Conservation (phyloP, 2,888 invertebrate species). For the Nyleta sp. region DNA sequence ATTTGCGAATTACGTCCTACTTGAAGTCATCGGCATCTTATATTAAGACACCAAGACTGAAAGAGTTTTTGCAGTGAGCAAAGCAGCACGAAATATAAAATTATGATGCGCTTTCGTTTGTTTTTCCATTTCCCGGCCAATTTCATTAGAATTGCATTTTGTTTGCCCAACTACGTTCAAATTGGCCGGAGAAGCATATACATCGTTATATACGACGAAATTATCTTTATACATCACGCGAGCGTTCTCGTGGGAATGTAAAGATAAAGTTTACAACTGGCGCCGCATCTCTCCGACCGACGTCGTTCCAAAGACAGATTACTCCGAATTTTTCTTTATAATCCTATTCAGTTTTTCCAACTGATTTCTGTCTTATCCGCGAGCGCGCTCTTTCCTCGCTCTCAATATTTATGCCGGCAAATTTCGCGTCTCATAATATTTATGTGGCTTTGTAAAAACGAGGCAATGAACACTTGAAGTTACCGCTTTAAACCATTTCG, state of each 20-base stretch:
- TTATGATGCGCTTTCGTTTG: slow-evolving; percentile 1
- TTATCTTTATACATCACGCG: slow-evolving; percentile 50
- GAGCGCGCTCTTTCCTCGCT: slow-evolving; percentile 8
- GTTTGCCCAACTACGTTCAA: slow-evolving; percentile 24
- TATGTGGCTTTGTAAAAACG: neutral
- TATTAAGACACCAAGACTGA: too few relatives aligned
- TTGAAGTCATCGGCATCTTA: too few relatives aligned
- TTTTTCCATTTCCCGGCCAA: slow-evolving; percentile 8
- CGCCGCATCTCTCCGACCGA: slow-evolving; percentile 17
- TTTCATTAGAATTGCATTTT: slow-evolving; percentile 24
- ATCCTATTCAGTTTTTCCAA: slow-evolving; percentile 30
- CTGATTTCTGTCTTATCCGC: slow-evolving; percentile 33
- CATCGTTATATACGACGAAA: slow-evolving; percentile 19
- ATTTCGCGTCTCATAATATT: slow-evolving; percentile 3
- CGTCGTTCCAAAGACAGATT: slow-evolving; percentile 33
- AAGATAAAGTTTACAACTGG: slow-evolving; percentile 44
- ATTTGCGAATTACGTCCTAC: too few relatives aligned
- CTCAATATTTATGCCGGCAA: slow-evolving; percentile 8
- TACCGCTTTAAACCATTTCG: too few relatives aligned
- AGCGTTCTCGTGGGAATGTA: slow-evolving; percentile 26
- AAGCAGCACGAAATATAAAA: neutral
- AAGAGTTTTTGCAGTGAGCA: too few relatives aligned
- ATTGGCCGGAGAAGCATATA: slow-evolving; percentile 15
- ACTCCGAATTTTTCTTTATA: slow-evolving; percentile 38
- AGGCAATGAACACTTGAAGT: too few relatives aligned